Evolutionary conservation across 2,888 invertebrate genomes (phyloP).

Genomic region (Chloroclystis v-ata): DNA sequence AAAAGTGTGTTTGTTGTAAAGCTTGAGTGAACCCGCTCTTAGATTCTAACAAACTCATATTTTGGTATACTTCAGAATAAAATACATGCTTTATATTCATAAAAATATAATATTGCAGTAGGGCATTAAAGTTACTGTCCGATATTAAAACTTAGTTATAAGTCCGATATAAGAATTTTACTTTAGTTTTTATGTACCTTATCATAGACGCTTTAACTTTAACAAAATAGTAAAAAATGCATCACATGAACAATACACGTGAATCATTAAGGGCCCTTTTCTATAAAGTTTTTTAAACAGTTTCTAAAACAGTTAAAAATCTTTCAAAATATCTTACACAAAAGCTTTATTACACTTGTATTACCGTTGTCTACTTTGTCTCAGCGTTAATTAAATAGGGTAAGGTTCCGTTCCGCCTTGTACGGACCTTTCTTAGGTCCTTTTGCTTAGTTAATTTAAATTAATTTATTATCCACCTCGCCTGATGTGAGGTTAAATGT

Average conservation of each 20-base stretch:
- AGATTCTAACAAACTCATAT: no score
- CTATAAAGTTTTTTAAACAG: not conserved
- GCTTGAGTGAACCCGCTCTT: not conserved
- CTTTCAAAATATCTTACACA: not conserved
- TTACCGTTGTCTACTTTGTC: slow-evolving; percentile 54
- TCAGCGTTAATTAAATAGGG: slow-evolving; percentile 60
- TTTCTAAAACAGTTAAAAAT: not conserved
- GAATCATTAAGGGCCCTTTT: no score
- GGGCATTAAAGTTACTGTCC: no score
- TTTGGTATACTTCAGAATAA: no score
- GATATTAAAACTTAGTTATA: no score
- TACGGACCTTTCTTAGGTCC: slow-evolving; percentile 64
- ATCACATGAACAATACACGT: no score
- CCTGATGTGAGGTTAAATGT: slow-evolving; percentile 53
- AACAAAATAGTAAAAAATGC: no score
- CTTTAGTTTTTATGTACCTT: no score
- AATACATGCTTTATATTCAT: no score
- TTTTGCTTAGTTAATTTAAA: slow-evolving; percentile 70
- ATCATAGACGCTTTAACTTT: no score
- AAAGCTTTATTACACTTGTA: slow-evolving; percentile 5
- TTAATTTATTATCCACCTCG: slow-evolving; percentile 62
- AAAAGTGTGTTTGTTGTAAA: not conserved
- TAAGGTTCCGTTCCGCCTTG: slow-evolving; percentile 63
- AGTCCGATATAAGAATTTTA: no score
- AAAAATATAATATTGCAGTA: no score